These are phyloP conservation scores for Drosophila ananassae DNA, from an alignment of 1,140 invertebrate genomes.

Conservation along the genomic window DNA sequence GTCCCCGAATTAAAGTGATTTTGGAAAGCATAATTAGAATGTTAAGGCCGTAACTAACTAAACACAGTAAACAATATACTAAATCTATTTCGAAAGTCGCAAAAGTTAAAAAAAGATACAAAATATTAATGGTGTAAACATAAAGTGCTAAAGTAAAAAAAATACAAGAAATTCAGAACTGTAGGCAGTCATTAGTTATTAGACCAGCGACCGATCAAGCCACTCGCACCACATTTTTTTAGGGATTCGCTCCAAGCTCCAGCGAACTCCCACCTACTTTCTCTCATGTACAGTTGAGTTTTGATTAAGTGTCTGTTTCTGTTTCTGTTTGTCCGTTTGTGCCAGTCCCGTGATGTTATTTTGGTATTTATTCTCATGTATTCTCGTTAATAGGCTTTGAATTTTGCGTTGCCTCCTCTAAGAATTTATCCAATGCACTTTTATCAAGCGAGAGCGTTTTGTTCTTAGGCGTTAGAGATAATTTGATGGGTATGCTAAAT, in stretches of 20 bases:
- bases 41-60: slow-evolving; percentile 44
- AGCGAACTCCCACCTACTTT: slow-evolving; percentile 32
- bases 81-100: slow-evolving; percentile 39
- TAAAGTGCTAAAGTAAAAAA: slow-evolving; percentile 44
- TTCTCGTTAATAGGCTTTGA: slow-evolving; percentile 38
- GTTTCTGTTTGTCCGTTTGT: slow-evolving; percentile 59
- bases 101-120: not conserved
- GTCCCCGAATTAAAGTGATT: slow-evolving; percentile 55
- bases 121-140: slow-evolving; percentile 1
- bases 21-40: slow-evolving; percentile 68
- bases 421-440: slow-evolving; percentile 64
- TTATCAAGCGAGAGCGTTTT: slow-evolving; percentile 32
- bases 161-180: slow-evolving; percentile 25
- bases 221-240: slow-evolving; percentile 15
- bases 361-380: slow-evolving; percentile 54
- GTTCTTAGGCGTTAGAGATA: slow-evolving; percentile 43
- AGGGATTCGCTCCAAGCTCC: slow-evolving; percentile 24
- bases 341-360: slow-evolving; percentile 41
- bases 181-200: slow-evolving; percentile 42
- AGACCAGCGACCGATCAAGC: slow-evolving; percentile 41
- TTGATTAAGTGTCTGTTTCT: slow-evolving; percentile 41
- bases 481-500: slow-evolving; percentile 61
- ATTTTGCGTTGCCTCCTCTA: slow-evolving; percentile 38
- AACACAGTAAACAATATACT: slow-evolving; percentile 46
- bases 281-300: slow-evolving; percentile 58